Conservation (phyloP, 1,140 invertebrate genomes). For the Drosophila repleta region DNA sequence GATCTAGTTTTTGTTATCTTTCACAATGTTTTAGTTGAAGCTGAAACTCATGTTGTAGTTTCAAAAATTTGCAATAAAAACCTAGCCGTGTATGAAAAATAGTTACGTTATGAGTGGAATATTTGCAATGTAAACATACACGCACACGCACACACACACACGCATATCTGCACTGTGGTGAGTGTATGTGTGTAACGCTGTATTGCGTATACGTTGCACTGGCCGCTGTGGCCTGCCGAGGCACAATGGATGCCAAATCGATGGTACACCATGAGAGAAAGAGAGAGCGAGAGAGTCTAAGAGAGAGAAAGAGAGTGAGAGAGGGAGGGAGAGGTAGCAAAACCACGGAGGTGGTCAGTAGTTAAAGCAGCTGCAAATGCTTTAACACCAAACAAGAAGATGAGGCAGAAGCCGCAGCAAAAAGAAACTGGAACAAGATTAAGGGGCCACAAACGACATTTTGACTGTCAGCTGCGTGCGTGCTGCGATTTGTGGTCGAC, state of each 20-base stretch:
- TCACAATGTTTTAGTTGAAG: too few relatives aligned
- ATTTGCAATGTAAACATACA: background rate
- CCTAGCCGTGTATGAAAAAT: background rate
- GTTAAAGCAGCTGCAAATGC: constrained; percentile 14
- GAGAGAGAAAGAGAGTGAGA: background rate
- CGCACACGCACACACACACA: too few relatives aligned
- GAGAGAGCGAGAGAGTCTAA: background rate
- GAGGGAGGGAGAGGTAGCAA: background rate
- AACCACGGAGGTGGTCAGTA: too few relatives aligned
- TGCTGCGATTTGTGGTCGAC: constrained; percentile 32
- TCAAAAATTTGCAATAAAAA: too few relatives aligned
- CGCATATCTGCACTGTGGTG: background rate
- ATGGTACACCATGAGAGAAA: background rate
- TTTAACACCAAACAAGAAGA: background rate
- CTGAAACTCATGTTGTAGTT: too few relatives aligned
- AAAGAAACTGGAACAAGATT: background rate
- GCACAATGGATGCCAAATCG: constrained; percentile 11
- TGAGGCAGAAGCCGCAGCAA: too few relatives aligned
- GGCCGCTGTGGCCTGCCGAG: background rate
- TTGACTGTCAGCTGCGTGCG: constrained; percentile 27
- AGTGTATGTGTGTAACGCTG: background rate
- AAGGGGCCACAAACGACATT: constrained; percentile 11
- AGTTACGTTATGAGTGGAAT: background rate
- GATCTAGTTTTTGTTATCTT: too few relatives aligned
- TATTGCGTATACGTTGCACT: background rate